A percentile compares a stretch with the other conserved stretches of the same genome.
Evolutionary conservation across 1,140 invertebrate species (phyloP).

Genomic region (Temnothorax nylanderi): DNA sequence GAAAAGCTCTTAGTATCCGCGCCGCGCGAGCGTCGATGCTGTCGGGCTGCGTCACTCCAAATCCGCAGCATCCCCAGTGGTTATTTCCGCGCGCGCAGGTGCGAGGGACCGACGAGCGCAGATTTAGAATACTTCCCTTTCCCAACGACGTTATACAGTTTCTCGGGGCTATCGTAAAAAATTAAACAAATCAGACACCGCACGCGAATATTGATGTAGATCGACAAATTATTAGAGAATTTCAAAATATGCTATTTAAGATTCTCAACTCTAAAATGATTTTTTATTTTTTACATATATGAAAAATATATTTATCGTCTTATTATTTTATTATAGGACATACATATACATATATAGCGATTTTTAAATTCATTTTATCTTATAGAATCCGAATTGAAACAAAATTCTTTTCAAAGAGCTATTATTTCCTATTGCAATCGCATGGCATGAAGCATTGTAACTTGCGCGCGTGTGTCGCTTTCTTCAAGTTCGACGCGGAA

Average conservation of each 20-base stretch:
- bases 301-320: neutral
- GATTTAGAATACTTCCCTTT: constrained; percentile 32
- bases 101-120: constrained; percentile 31
- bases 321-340: neutral
- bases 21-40: constrained; percentile 82
- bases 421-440: constrained; percentile 1
- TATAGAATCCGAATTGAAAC: neutral
- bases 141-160: neutral
- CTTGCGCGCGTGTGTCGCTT: neutral
- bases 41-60: constrained; percentile 80
- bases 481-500: constrained; percentile 58
- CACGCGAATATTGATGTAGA: neutral
- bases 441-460: neutral
- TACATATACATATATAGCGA: neutral
- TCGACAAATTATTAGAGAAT: neutral
- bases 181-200: neutral
- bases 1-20: constrained; percentile 85
- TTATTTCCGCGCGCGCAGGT: constrained; percentile 59
- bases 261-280: neutral
- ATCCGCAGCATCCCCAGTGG: constrained; percentile 70
- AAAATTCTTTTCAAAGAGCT: neutral
- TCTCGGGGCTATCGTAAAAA: neutral
- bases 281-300: neutral
- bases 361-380: neutral
- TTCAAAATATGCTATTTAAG: neutral